Conservation (phyloP, 2,797 vertebrate genomes). For the Cynodonichthys magdalenae region DNA sequence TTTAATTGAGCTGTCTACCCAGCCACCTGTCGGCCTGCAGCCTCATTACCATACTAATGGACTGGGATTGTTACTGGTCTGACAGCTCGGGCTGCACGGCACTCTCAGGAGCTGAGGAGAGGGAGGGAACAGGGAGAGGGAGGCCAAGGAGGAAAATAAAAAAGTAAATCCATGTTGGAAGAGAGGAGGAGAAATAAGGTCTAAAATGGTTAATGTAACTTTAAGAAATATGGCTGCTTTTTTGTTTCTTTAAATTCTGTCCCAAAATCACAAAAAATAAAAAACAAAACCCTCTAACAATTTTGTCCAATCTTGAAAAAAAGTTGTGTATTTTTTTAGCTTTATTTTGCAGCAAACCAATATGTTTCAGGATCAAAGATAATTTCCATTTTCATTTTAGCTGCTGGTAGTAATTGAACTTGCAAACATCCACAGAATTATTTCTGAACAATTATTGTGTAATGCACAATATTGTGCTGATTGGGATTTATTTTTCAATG, state of each 20-base stretch:
- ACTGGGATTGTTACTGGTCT: conserved; percentile 95
- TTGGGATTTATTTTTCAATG: no score
- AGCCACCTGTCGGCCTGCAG: conserved; percentile 98
- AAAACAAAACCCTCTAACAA: no score
- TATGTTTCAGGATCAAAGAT: no score
- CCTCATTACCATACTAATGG: conserved; percentile 99
- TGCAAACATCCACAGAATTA: no score
- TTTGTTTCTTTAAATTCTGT: not conserved
- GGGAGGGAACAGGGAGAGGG: conserved; percentile 60
- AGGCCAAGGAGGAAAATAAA: conserved; percentile 33
- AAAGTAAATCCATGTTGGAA: conserved; percentile 40
- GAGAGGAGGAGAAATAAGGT: conserved; percentile 17
- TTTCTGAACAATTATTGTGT: no score
- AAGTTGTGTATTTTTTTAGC: no score
- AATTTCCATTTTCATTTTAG: no score
- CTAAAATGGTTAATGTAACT: conserved; percentile 9
- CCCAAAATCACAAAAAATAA: not conserved
- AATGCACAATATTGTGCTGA: no score
- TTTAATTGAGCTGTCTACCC: conserved; percentile 99
- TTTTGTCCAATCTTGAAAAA: no score
- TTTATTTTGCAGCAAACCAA: no score
- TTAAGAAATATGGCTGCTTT: not conserved
- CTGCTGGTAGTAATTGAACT: no score
- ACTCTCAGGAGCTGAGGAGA: conserved; percentile 86
- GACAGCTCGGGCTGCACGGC: conserved; percentile 84